Conservation (phyloP, 2,797 vertebrate genomes). For the Micropoecilia bifurca region DNA sequence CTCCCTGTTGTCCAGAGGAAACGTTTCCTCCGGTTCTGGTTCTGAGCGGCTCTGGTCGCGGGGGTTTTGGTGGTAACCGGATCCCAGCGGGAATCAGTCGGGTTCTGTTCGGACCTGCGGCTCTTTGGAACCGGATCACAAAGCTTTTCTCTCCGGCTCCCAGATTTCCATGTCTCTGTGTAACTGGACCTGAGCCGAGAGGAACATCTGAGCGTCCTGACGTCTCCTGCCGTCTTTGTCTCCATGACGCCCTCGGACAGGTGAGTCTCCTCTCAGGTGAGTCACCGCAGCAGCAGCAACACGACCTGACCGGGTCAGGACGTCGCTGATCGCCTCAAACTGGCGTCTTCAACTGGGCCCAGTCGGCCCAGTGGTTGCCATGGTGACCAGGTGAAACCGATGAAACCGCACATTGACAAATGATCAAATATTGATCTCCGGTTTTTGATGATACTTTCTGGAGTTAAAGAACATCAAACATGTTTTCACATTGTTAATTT, state of each 20-base stretch:
- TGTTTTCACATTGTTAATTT: too few relatives aligned
- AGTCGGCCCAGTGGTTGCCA: background rate
- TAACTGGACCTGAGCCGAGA: constrained; percentile 59
- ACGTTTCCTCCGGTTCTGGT: constrained; percentile 7
- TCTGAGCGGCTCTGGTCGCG: background rate
- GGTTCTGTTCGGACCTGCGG: constrained; percentile 54
- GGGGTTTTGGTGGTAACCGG: constrained; percentile 42
- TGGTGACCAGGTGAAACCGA: background rate
- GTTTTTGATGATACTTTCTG: too few relatives aligned
- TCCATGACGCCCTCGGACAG: constrained; percentile 31
- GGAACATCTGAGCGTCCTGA: constrained; percentile 35
- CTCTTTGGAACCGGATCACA: constrained; percentile 37
- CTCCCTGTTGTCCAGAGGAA: constrained; percentile 39
- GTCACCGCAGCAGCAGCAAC: constrained; percentile 41
- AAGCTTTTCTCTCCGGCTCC: constrained; percentile 38
- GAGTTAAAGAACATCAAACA: too few relatives aligned
- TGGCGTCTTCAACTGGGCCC: too few relatives aligned
- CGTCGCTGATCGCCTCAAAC: background rate
- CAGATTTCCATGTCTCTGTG: constrained; percentile 45
- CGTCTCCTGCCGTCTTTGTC: constrained; percentile 28
- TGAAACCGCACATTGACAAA: too few relatives aligned
- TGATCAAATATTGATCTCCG: too few relatives aligned
- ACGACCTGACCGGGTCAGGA: background rate
- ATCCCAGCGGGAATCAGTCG: constrained; percentile 40
- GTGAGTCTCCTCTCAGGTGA: constrained; percentile 61